phyloP scores from a whole-genome alignment of 2,797 vertebrate genomes.

The Enteromius argenteus region DNA sequence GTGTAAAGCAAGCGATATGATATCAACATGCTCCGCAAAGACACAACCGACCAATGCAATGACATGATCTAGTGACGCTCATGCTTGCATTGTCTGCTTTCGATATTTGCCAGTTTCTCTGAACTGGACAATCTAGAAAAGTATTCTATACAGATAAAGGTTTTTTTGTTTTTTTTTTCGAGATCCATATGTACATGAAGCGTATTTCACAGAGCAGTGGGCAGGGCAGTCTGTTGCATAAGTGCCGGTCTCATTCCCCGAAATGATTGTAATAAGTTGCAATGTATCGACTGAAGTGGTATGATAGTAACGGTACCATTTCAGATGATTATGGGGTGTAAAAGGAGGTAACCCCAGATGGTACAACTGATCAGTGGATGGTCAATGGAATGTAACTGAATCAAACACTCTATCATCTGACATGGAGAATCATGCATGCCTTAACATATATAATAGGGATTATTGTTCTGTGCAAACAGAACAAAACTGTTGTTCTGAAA shows the following conservation, averaged over 20 bases:
- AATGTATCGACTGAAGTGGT: constrained; percentile 70
- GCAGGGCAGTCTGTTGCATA: constrained; percentile 82
- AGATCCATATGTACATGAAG: constrained; percentile 74
- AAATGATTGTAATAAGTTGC: constrained; percentile 75
- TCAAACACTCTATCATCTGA: constrained; percentile 70
- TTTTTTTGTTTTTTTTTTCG: constrained; percentile 57
- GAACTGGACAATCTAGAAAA: constrained; percentile 78
- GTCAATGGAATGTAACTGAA: constrained; percentile 56
- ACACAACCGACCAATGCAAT: constrained; percentile 72
- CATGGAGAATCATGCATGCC: constrained; percentile 70
- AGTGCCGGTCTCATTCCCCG: constrained; percentile 73
- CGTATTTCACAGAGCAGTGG: constrained; percentile 67
- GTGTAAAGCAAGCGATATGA: constrained; percentile 55
- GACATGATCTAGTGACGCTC: constrained; percentile 64
- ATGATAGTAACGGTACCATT: constrained; percentile 65
- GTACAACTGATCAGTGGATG: constrained; percentile 51
- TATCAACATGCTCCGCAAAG: constrained; percentile 66
- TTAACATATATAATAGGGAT: constrained; percentile 45
- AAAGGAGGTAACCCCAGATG: constrained; percentile 50
- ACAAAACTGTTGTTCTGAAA: constrained; percentile 25
- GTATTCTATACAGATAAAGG: constrained; percentile 83
- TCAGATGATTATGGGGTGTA: constrained; percentile 45
- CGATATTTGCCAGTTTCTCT: constrained; percentile 59
- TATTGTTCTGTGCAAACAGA: constrained; percentile 47
- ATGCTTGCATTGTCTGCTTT: constrained; percentile 65